Base-by-base conservation (phyloP, 2,888 invertebrate species). In the Hypercompe scribonia region DNA sequence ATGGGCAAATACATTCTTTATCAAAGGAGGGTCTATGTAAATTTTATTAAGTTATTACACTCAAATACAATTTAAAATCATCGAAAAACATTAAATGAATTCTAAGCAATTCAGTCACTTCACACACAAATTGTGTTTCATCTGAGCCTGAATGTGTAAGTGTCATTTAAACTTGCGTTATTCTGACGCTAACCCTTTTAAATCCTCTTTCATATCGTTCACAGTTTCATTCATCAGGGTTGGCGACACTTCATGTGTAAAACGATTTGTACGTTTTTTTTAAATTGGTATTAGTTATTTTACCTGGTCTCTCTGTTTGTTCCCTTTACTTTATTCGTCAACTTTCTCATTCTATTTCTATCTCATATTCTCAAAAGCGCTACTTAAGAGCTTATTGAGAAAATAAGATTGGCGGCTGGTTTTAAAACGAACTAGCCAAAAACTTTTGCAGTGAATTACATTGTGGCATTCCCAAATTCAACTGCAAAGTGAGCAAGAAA, bases 131-230 rank as follows among this genome's bases (percentile, higher is more conserved):
- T 42, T 34, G 28, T n/a, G 3, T 46, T 28, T 28, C 58, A 42
- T 42, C 39, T 42, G 42, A 42, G 39, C 18, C 42, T n/a, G 28
- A 68, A 15, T 28, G 18, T 58, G 68, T 34, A 33, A 68, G 54
- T 68, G 28, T 36, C 36, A 36, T 68, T 68, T 36, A 68, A 36
- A 50, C 18, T 10, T 36, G 68, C 39, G 39, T 68, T 21, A 28
- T 10, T 58, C 39, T 39, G 39, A 36, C 4, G 21, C n/a, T 69
- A 21, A 39, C 21, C 36, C 39, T 39, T 39, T 69, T 69, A 61
- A 31, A 31, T 36, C 28, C 24, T 36, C 61, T 63, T 69, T 69
- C 31, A 63, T 31, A 36, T 18, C 39, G 28, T 21, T 31, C 24
- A 61, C 11, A 36, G 4, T 63, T 33, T 13, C 5, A 11, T 46